Percentiles rank a stretch among this genome's conserved stretches.
phyloP scores from a whole-genome alignment of 2,113 vertebrate genomes.

The Oenanthe oenanthe region DNA sequence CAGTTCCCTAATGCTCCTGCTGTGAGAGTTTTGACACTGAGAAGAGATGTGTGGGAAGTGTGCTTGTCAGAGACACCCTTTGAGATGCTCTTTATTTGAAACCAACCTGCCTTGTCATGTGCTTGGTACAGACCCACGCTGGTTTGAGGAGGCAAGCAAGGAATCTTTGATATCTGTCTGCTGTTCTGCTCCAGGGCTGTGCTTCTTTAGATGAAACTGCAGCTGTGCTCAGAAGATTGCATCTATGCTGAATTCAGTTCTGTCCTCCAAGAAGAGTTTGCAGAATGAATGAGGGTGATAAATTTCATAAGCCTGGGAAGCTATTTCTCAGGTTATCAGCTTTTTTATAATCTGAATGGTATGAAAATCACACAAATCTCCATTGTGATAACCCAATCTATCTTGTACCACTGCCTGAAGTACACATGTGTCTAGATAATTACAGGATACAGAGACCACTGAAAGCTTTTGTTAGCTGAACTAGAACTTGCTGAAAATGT shows the following conservation, averaged over 20 bases:
- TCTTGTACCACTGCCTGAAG: neutral
- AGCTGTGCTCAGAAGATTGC: neutral
- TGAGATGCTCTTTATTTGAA: neutral
- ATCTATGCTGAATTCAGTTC: neutral
- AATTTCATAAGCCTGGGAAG: neutral
- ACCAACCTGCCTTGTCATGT: neutral
- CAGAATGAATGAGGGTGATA: neutral
- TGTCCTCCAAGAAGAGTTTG: neutral
- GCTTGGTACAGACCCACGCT: neutral
- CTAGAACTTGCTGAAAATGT: neutral
- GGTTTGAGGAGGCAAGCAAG: neutral
- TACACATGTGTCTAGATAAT: neutral
- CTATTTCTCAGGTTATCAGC: neutral
- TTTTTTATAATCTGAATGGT: neutral
- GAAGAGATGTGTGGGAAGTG: neutral
- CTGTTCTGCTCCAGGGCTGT: neutral
- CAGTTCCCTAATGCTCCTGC: neutral
- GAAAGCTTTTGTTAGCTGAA: neutral
- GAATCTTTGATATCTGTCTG: neutral
- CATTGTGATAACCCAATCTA: neutral
- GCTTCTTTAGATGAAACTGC: neutral
- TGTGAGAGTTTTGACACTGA: neutral
- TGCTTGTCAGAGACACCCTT: neutral
- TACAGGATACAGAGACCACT: neutral
- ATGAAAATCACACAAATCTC: neutral